Percentiles rank a stretch among this genome's conserved stretches.
phyloP scores from a whole-genome alignment of 2,888 invertebrate genomes.

The Mylabris sibirica region DNA sequence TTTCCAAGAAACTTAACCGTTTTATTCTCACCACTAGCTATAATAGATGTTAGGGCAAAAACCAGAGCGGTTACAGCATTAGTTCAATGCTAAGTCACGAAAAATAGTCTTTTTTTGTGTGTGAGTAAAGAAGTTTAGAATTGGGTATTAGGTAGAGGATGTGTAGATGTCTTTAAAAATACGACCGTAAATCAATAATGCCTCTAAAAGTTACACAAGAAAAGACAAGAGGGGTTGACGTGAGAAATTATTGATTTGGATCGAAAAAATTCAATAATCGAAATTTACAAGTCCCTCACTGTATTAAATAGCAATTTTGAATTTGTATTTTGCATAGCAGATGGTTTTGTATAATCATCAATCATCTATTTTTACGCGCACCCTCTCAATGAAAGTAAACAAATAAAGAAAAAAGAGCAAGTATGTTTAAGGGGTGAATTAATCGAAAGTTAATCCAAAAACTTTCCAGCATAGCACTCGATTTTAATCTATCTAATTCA shows the following conservation, averaged over 20 bases:
- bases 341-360: background rate
- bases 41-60: no score
- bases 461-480: background rate
- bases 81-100: no score
- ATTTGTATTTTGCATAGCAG: background rate
- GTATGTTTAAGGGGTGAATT: background rate
- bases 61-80: no score
- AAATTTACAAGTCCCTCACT: background rate
- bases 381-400: background rate
- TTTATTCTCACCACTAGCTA: no score
- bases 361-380: background rate
- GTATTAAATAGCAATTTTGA: background rate
- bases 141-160: conserved; percentile 13
- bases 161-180: conserved; percentile 8
- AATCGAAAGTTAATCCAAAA: background rate
- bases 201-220: background rate
- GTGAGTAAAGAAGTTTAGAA: conserved; percentile 1
- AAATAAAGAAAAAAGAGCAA: no score
- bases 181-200: conserved; percentile 7
- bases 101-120: no score
- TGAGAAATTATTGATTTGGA: background rate
- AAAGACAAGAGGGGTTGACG: background rate
- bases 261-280: background rate
- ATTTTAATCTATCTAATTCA: background rate
- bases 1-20: no score